Evolutionary conservation across 2,113 vertebrate species (phyloP).

Genomic region (Calonectris borealis): DNA sequence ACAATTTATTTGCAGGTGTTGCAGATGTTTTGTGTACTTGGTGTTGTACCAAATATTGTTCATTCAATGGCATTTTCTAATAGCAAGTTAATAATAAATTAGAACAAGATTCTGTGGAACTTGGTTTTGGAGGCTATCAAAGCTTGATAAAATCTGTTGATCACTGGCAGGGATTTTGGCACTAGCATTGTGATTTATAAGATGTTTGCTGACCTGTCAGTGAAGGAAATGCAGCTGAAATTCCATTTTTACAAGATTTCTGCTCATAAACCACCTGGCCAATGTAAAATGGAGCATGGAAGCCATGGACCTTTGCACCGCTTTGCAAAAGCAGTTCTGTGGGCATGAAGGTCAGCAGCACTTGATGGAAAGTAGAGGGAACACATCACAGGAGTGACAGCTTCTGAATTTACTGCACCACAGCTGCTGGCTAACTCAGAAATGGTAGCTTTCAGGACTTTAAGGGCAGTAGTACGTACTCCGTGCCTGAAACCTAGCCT

Average conservation of each 20-base stretch:
- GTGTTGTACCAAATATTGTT: not conserved
- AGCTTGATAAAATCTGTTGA: not conserved
- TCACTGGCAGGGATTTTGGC: not conserved
- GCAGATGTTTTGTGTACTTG: not conserved
- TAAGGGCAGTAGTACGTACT: not conserved
- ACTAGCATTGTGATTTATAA: conserved; percentile 14
- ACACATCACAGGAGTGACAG: not conserved
- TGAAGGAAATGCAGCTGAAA: not conserved
- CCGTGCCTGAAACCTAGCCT: not conserved
- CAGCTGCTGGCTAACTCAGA: not conserved
- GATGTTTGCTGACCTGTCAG: not conserved
- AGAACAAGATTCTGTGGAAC: not conserved
- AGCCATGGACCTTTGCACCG: not conserved
- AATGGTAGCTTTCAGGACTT: not conserved
- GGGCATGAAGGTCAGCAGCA: not conserved
- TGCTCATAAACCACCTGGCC: not conserved
- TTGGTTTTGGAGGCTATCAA: not conserved
- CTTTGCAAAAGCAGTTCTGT: not conserved
- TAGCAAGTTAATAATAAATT: conserved; percentile 31
- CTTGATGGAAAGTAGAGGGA: not conserved
- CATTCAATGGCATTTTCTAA: conserved; percentile 16
- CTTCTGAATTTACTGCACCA: not conserved
- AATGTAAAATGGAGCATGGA: not conserved
- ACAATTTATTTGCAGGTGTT: not conserved
- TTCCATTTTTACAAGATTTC: not conserved